Evolutionary conservation across 2,797 vertebrate species (phyloP).

Genomic region (Galagoides demidoff): DNA sequence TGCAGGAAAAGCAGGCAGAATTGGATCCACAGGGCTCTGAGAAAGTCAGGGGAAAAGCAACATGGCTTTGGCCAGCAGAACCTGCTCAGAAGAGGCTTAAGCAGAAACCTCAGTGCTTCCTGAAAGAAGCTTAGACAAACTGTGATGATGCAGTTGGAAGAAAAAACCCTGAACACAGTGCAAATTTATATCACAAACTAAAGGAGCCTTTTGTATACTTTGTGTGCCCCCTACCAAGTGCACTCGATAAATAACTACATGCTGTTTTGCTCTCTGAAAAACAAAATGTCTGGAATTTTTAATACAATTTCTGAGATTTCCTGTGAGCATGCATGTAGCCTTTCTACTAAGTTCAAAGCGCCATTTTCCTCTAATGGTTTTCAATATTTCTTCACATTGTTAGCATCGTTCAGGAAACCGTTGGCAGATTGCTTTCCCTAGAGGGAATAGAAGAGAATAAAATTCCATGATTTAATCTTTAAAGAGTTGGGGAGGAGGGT

Average conservation of each 20-base stretch:
- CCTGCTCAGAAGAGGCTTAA: conserved; percentile 77
- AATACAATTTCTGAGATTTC: conserved; percentile 74
- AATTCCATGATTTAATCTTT: conserved; percentile 70
- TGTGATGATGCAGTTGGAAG: conserved; percentile 52
- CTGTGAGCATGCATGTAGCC: conserved; percentile 73
- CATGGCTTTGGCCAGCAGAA: conserved; percentile 30
- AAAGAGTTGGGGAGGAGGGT: conserved; percentile 69
- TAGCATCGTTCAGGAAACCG: conserved; percentile 80
- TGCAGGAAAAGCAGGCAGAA: conserved; percentile 10
- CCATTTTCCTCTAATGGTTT: conserved; percentile 83
- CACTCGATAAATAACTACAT: conserved; percentile 72
- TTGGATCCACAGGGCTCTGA: conserved; percentile 36
- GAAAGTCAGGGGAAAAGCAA: conserved; percentile 58
- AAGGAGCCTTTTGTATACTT: conserved; percentile 60
- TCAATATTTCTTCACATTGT: conserved; percentile 82
- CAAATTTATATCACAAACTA: conserved; percentile 5
- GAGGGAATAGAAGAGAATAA: conserved; percentile 64
- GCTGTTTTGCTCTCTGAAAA: conserved; percentile 71
- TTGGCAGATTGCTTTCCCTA: conserved; percentile 78
- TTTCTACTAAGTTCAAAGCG: conserved; percentile 76
- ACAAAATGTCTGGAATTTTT: conserved; percentile 64
- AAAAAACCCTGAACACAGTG: conserved; percentile 54
- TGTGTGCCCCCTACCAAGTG: conserved; percentile 27
- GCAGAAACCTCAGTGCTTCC: conserved; percentile 58
- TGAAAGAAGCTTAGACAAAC: conserved; percentile 73